Base-by-base conservation (phyloP, 1,140 invertebrate species). In the Leucophenga varia region DNA sequence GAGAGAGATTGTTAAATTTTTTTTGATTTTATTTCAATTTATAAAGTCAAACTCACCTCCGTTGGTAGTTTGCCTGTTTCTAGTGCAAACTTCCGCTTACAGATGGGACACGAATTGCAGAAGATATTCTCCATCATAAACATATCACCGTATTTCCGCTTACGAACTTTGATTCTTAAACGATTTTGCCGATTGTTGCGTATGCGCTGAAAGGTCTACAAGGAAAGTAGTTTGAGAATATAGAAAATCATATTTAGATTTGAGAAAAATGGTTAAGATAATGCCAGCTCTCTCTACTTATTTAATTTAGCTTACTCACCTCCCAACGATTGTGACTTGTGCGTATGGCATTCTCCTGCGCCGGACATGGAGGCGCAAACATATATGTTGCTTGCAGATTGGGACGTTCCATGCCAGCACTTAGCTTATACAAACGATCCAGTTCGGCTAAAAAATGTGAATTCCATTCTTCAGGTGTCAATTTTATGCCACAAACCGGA, bases 401-500 rank as follows among this genome's bases (percentile, higher is more conserved):
- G 52, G 71, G 65, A 54, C 68, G 77, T 74, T 79, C 82, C 55
- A 70, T 76, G 53, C 76, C 65, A 4, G 76, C 55, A 67, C 78
- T 75, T 60, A 80, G 48, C 69, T 88, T 88, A 61, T 84, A 87
- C 16, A 93, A 78, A 47, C 87, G 81, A 61, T 91, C 89, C 44
- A 92, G 74, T 74, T 93, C 90, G 57, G 87, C 81, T 30, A 86
- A 80, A 58, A 90, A 87, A 69, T 93, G 90, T 28, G 84, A 77
- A 61, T 91, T 88, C 49, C 90, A 74, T 63, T 93, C 89, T 34
- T 87, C 85, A 2, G 83, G 76, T 41, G 86, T 79, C 20, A 93
- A 79, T 9, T 87, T 86, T 16, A 89, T 75, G 1, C 89, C 88
- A 72, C 90, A 93, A 10, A 91, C 84, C 10, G 90, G 89, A 76